Conservation (phyloP, 2,113 vertebrate species). For the Marmota monax region DNA sequence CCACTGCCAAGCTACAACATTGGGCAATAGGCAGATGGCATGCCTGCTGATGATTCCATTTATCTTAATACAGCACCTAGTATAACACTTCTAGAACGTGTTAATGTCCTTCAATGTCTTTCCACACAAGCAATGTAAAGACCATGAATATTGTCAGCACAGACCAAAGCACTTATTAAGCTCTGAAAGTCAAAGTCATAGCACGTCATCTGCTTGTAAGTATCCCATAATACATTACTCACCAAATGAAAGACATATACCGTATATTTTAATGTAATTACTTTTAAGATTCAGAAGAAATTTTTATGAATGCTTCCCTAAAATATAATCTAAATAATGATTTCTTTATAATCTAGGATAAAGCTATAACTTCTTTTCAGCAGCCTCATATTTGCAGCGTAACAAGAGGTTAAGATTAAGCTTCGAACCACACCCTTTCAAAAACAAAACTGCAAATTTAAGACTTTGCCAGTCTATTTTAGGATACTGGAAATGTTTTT, state of each 20-base stretch:
- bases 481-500: constrained; percentile 46
- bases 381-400: neutral
- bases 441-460: constrained; percentile 65
- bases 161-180: constrained; percentile 19
- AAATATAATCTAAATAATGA: constrained; percentile 20
- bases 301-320: neutral
- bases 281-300: neutral
- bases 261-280: neutral
- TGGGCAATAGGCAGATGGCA: neutral
- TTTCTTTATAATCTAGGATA: constrained; percentile 1
- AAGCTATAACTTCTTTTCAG: constrained; percentile 35
- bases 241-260: neutral
- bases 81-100: neutral
- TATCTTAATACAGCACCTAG: neutral
- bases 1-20: neutral
- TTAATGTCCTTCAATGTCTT: constrained; percentile 34
- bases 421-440: constrained; percentile 63
- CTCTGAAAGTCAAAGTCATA: constrained; percentile 31
- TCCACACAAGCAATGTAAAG: constrained; percentile 50
- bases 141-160: neutral
- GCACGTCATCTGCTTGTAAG: constrained; percentile 13
- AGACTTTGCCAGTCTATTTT: constrained; percentile 62
- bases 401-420: constrained; percentile 52
- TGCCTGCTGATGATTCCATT: neutral
- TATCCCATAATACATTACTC: constrained; percentile 4